Evolutionary conservation across 2,888 invertebrate genomes (phyloP), one percentile per base, ranked within the genome.

Genomic region (Helleia helle): DNA sequence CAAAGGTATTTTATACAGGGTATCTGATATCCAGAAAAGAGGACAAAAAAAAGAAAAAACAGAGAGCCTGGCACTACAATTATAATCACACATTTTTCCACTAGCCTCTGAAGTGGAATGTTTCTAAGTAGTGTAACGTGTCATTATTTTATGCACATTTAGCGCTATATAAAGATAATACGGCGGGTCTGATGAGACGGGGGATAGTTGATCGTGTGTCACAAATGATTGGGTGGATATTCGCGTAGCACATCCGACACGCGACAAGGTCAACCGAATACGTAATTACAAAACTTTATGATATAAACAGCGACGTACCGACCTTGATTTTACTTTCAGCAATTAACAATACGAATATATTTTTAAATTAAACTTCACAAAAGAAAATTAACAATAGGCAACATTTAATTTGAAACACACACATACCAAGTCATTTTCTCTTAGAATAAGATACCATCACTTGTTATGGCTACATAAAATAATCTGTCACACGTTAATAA

Each of bases 281-380:
- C 52, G 59, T 66, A 61, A 65, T 69, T 69, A 62, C 56, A 55
- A 63, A 64, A 62, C 60, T 59, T 60, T 65, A 64, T 59, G 62
- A 65, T 62, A 68, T 64, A 59, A 56, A 58, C 53, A 58, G 54
- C 52, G 47, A 43, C 56, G 52, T 56, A 54, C 54, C 55, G 56
- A 41, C 44, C 48, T 52, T 49, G 44, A 29, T 40, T 46, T 27
- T 39, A 45, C 25, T 48, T 49, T 46, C 43, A 34, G 46, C 38
- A 42, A 37, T 34, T 18, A 34, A 12, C 18, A 18, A 22, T 18
- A 34, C 18, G 22, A 31, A 18, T 11, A 17, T 11, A 22, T 18
- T 14, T 29, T 11, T 6, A 30, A 17, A 15, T 30, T 30, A 13
- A 13, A 29, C n/a, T n/a, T 17, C 15, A 30, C 17, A 30, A 15